Conservation (phyloP, 1,140 invertebrate genomes). For the Protaetia brevitarsis region DNA sequence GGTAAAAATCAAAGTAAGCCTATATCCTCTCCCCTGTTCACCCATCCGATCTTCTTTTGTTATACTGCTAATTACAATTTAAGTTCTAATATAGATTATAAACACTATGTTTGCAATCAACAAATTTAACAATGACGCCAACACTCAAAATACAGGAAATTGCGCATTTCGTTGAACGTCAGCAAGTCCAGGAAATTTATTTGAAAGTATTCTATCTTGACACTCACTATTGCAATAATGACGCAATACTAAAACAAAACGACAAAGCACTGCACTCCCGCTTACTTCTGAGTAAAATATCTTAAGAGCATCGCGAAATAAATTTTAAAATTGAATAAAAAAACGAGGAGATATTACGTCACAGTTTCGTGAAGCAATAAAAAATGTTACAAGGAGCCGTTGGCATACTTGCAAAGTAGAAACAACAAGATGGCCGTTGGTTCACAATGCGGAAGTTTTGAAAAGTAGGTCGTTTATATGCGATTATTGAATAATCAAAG, state of each 20-base stretch:
- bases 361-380: slow-evolving; percentile 12
- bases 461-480: slow-evolving; percentile 33
- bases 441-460: slow-evolving; percentile 37
- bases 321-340: not conserved
- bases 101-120: not conserved
- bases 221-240: slow-evolving; percentile 18
- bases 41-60: slow-evolving; percentile 28
- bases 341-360: slow-evolving; percentile 17
- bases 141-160: slow-evolving; percentile 11
- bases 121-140: slow-evolving; percentile 14
- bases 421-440: slow-evolving; percentile 36
- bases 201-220: not conserved
- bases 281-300: slow-evolving; percentile 1
- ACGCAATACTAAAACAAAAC: slow-evolving; percentile 18
- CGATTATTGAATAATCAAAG: slow-evolving; percentile 14
- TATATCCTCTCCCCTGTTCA: slow-evolving; percentile 40
- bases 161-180: slow-evolving; percentile 21
- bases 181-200: slow-evolving; percentile 11
- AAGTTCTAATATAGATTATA: not conserved
- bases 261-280: slow-evolving; percentile 9
- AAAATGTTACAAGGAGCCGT: slow-evolving; percentile 7
- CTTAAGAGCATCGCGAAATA: not conserved
- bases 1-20: slow-evolving; percentile 34
- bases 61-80: not conserved
- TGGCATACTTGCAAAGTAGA: slow-evolving; percentile 14